Conservation (phyloP, 1,140 invertebrate genomes). For the Drosophila nebulosa region DNA sequence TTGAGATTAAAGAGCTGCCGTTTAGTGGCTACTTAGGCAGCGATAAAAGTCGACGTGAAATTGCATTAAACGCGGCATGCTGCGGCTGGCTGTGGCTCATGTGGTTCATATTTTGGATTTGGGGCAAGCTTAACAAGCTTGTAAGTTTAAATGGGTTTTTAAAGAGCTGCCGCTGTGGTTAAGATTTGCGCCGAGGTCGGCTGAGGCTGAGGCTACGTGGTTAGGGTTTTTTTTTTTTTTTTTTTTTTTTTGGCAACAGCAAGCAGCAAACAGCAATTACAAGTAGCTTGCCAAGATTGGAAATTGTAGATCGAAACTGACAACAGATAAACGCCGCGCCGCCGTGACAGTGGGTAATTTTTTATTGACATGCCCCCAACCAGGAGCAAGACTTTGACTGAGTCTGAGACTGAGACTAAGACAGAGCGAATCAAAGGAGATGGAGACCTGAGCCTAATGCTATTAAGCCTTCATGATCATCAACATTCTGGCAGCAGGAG, state of each 20-base stretch:
- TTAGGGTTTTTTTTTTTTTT: background rate
- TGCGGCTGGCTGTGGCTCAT: slow-evolving; percentile 35
- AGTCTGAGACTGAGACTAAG: too few species aligned
- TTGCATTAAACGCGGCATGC: slow-evolving; percentile 60
- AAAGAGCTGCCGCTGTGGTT: slow-evolving; percentile 60
- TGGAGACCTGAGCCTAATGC: slow-evolving; percentile 39
- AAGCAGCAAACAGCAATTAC: slow-evolving; percentile 55
- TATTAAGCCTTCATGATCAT: slow-evolving; percentile 71
- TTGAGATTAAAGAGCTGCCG: slow-evolving; percentile 79
- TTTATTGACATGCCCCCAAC: slow-evolving; percentile 43
- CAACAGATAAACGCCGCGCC: slow-evolving; percentile 35
- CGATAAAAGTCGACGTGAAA: slow-evolving; percentile 76
- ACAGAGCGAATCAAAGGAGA: background rate
- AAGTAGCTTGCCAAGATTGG: slow-evolving; percentile 64
- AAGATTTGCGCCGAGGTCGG: background rate
- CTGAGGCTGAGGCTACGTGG: background rate
- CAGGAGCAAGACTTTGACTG: slow-evolving; percentile 13
- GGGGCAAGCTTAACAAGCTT: slow-evolving; percentile 78
- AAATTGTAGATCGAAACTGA: slow-evolving; percentile 57
- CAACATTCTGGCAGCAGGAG: slow-evolving; percentile 28
- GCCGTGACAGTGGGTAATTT: slow-evolving; percentile 49
- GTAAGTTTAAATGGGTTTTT: slow-evolving; percentile 75
- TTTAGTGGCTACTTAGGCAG: slow-evolving; percentile 76
- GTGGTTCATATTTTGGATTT: slow-evolving; percentile 43
- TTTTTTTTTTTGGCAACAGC: slow-evolving; percentile 22